A percentile compares a stretch with the other conserved stretches of the same genome.
Evolutionary conservation across 2,113 vertebrate species (phyloP).

Genomic region (Trachemys scripta): DNA sequence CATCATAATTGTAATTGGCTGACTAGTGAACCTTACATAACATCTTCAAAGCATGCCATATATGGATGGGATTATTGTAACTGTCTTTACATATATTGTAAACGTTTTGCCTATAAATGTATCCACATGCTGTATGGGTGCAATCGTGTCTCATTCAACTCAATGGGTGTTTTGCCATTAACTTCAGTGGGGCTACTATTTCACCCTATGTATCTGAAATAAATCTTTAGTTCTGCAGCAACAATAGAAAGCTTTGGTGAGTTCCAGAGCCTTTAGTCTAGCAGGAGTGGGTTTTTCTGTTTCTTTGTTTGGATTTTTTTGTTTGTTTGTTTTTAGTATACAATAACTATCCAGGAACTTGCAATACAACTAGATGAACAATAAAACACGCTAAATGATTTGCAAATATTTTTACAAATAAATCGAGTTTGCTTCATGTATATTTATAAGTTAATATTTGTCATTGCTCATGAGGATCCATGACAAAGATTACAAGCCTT

Average conservation of each 20-base stretch:
- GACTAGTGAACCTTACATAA: background rate
- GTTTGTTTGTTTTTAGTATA: conserved; percentile 14
- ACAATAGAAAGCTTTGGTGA: background rate
- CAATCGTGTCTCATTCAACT: background rate
- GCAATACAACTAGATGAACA: background rate
- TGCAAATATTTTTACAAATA: conserved; percentile 23
- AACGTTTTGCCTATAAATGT: background rate
- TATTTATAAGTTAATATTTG: conserved; percentile 23
- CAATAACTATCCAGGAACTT: conserved; percentile 17
- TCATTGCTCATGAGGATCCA: conserved; percentile 37
- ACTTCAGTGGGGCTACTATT: background rate
- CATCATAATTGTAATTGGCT: background rate
- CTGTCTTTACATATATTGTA: background rate
- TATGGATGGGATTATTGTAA: background rate
- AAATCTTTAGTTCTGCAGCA: background rate
- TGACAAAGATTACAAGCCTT: conserved; percentile 23
- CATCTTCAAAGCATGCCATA: background rate
- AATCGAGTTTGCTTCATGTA: background rate
- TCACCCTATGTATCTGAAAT: background rate
- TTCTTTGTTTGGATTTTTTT: background rate
- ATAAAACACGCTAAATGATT: conserved; percentile 61
- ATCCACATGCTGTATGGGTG: background rate
- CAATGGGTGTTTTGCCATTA: background rate
- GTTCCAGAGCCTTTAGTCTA: background rate
- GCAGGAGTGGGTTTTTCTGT: background rate